Evolutionary conservation across 2,888 invertebrate species (phyloP).

Genomic region (Lucinisca nassula): DNA sequence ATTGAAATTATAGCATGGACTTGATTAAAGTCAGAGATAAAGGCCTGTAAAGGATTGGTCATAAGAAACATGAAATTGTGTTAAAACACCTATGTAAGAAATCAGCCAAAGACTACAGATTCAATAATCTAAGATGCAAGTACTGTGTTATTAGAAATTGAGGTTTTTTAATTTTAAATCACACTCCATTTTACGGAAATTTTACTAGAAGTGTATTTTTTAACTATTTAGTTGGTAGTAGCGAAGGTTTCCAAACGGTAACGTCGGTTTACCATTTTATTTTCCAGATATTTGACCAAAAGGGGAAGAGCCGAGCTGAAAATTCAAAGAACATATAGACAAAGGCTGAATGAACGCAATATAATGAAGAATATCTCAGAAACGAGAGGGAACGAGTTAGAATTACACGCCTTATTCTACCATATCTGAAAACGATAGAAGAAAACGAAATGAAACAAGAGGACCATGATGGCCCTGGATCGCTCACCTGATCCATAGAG

Average conservation of each 20-base stretch:
- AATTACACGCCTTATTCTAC: neutral
- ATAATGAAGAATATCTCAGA: constrained; percentile 54
- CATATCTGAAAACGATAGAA: constrained; percentile 8
- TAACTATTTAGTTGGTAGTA: neutral
- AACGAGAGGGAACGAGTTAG: constrained; percentile 34
- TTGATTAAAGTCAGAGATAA: too few species aligned
- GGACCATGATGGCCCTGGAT: too few species aligned
- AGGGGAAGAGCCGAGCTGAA: constrained; percentile 57
- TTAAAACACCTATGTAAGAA: too few species aligned
- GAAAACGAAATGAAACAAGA: neutral
- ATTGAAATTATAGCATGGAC: too few species aligned
- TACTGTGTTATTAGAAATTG: neutral
- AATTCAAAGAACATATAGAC: constrained; percentile 55
- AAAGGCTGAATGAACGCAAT: constrained; percentile 48
- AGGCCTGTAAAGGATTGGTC: too few species aligned
- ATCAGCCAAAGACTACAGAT: too few species aligned
- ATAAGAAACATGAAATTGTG: too few species aligned
- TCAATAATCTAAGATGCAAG: neutral
- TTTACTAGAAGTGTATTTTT: neutral
- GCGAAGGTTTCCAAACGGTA: neutral
- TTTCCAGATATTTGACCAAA: constrained; percentile 5
- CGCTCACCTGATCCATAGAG: too few species aligned
- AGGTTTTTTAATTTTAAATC: neutral
- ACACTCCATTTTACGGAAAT: neutral
- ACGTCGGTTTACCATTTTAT: neutral